Evolutionary conservation across 2,888 invertebrate genomes (phyloP).

Genomic region (Metellina segmentata): DNA sequence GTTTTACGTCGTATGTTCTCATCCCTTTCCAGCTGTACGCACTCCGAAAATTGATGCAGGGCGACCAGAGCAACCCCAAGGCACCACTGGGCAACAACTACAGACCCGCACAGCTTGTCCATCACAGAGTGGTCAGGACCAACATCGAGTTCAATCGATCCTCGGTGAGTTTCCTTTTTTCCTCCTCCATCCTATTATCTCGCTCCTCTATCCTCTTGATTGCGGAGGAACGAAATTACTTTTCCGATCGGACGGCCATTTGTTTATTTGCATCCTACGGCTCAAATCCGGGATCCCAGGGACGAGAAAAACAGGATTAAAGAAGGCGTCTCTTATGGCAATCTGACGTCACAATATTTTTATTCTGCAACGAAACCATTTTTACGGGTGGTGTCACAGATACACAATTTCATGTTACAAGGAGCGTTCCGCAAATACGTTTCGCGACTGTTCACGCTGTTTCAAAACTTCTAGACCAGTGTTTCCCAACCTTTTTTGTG

Average conservation of each 20-base stretch:
- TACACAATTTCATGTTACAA: too few species aligned
- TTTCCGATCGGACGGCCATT: neutral
- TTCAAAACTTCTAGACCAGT: slow-evolving; percentile 49
- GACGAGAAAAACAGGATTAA: too few species aligned
- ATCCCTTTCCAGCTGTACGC: slow-evolving; percentile 60
- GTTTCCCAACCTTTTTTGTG: slow-evolving; percentile 63
- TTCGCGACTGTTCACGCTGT: too few species aligned
- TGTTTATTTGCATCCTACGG: neutral
- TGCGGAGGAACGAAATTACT: neutral
- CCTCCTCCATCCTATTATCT: too few species aligned
- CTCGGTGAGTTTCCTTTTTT: slow-evolving; percentile 46
- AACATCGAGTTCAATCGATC: slow-evolving; percentile 73
- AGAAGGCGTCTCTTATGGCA: too few species aligned
- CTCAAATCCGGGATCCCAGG: neutral
- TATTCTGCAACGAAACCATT: too few species aligned
- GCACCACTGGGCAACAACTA: slow-evolving; percentile 75
- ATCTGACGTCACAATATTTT: too few species aligned
- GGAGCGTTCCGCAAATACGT: too few species aligned
- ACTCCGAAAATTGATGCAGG: slow-evolving; percentile 71
- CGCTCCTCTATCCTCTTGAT: neutral
- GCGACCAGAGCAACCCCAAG: slow-evolving; percentile 66
- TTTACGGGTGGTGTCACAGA: too few species aligned
- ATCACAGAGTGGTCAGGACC: slow-evolving; percentile 74
- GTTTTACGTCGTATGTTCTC: too few species aligned
- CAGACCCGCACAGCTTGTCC: slow-evolving; percentile 65